Percentiles rank a stretch among this genome's conserved stretches.
Evolutionary conservation across 2,797 vertebrate species (phyloP).

Genomic region (Poeciliopsis gracilis): DNA sequence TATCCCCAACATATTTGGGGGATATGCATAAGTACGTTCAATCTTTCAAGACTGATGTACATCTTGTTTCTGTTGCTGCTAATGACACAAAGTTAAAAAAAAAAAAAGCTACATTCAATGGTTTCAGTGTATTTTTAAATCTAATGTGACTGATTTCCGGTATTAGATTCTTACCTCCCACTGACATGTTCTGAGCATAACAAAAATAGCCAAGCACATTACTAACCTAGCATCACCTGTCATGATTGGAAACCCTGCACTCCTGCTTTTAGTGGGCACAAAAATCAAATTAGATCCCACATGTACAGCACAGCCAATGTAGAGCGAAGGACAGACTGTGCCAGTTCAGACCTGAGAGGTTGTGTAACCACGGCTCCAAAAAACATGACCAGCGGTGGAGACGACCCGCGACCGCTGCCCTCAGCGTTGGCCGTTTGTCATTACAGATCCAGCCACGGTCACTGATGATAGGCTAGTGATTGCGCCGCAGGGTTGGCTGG

Average conservation of each 20-base stretch:
- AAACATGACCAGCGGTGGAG: constrained; percentile 23
- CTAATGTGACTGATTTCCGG: background rate
- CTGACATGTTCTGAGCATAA: background rate
- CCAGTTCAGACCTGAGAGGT: constrained; percentile 40
- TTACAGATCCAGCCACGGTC: constrained; percentile 65
- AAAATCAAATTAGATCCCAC: constrained; percentile 39
- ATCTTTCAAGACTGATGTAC: background rate
- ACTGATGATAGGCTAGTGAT: constrained; percentile 68
- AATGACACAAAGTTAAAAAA: background rate
- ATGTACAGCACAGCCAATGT: constrained; percentile 7
- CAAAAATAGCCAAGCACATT: background rate
- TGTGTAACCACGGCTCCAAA: constrained; percentile 57
- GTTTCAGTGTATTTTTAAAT: background rate
- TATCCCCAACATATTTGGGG: background rate
- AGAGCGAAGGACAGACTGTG: constrained; percentile 48
- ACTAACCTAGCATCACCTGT: constrained; percentile 17
- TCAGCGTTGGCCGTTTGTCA: constrained; percentile 52
- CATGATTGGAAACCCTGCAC: constrained; percentile 30
- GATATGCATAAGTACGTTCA: background rate
- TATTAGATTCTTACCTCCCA: background rate
- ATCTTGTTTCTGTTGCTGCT: background rate
- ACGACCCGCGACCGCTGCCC: constrained; percentile 49
- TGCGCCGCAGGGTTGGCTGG: constrained; percentile 38
- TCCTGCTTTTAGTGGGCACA: constrained; percentile 26
- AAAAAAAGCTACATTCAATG: background rate